Evolutionary conservation across 2,888 invertebrate genomes (phyloP), one percentile per base, ranked within the genome.

Genomic region (Rotaria macrura): DNA sequence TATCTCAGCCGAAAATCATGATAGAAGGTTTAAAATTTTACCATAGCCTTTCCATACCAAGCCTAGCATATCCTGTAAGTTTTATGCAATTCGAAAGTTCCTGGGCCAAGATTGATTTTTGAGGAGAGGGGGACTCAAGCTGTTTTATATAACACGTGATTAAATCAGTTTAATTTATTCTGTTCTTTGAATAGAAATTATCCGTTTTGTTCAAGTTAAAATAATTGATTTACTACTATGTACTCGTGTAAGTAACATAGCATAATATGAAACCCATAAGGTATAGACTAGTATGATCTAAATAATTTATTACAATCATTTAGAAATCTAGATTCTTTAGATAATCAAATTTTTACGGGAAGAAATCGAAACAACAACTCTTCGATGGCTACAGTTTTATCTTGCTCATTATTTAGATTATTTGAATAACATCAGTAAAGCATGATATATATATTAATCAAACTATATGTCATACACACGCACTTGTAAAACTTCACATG

Each of bases 401-500:
- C 93, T 98, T 88, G 96, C 99, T 20, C 98, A 99, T 91, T 99
- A 99, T 91, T 98, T 94, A 90, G 98, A 99, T 91, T 93, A 93
- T 89, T 93, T 96, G 89, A 93, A 94, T 87, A 93, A 95, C 88
- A 94, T 95, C 20, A 93, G 94, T 85, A 93, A 94, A 90, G 97
- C 98, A 1, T 91, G 98, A n/a, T 87, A 93, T 94, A 86, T 96
- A 94, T 91, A 95, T 99, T 85, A 95, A 99, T 90, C 93, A 94
- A 85, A 98, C 98, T 84, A 95, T 99, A 88, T 95, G 95, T 89
- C 98, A 99, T 89, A 99, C 99, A n/a, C 99, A 99, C 34, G 98
- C 99, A 2, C 93, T 99, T 84, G 98, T 99, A 89, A 99, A 99
- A 92, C 92, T 98, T 88, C 96, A 96, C 92, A 95, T 97, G 89